Base-by-base conservation (phyloP, 1,140 invertebrate species). In the Adelges cooleyi region DNA sequence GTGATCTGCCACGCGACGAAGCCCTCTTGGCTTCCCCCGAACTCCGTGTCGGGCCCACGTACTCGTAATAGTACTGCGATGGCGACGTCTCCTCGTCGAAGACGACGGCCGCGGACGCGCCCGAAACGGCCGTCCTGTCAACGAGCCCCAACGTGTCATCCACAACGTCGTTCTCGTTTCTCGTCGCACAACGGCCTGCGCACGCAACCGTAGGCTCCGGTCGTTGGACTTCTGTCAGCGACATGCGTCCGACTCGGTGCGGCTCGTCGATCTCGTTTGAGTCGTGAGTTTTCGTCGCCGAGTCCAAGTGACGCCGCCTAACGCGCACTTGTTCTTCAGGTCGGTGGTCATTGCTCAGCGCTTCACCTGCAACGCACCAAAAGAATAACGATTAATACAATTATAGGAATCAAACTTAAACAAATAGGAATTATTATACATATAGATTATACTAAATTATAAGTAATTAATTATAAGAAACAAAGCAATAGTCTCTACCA, bases 11-110 rank as follows among this genome's bases (percentile, higher is more conserved):
- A 52, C 65, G 52, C 42, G 65, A 66, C 66, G 40, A 44, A 66
- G 67, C 67, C 67, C 67, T 50, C 65, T 51, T 50, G 20, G 27
- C 67, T 68, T 68, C 67, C 67, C 67, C 66, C 68, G 68, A 40
- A 25, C 44, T 62, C 17, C 27, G 25, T 6, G 56, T 62, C 22
- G 56, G 56, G 10, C 56, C 56, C 1, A 33, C 56, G 42, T 62
- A 62, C 13, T 62, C 56, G 25, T 62, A 62, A 33, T 46, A 62
- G 56, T 62, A 62, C n/a, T 48, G 56, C 17, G 56, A 62, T 18
- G 27, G 42, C 2, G 56, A 62, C 40, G 56, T 62, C 6, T 62
- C 23, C 27, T 62, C 25, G 17, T 62, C 56, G 11, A 5, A 3
- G 36, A 2, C 9, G 2, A 38, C 13, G 17, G 51, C 9, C 18